A percentile compares a stretch with the other conserved stretches of the same genome.
Conservation (phyloP, 2,888 invertebrate genomes). For the Athetis lepigone region DNA sequence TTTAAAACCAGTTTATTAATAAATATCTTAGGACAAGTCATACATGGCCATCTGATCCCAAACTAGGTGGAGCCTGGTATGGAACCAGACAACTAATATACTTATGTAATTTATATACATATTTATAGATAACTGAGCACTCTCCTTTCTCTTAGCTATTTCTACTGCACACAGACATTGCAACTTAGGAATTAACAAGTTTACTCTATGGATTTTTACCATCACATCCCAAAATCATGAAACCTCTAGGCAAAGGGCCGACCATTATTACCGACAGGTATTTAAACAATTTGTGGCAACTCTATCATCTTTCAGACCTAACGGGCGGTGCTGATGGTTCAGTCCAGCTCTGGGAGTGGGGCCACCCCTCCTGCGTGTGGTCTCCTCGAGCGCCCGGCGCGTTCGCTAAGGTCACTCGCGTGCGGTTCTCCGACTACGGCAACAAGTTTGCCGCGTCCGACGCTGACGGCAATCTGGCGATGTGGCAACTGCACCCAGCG, state of each 20-base stretch:
- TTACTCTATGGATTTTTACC: no score
- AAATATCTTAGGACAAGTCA: no score
- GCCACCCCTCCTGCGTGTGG: constrained; percentile 97
- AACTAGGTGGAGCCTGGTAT: no score
- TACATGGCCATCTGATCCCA: no score
- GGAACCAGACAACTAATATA: no score
- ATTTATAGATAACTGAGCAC: no score
- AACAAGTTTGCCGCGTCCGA: constrained; percentile 99
- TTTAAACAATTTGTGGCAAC: not conserved
- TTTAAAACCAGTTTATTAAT: no score
- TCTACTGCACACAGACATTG: no score
- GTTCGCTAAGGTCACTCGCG: constrained; percentile 98
- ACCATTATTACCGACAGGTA: not conserved
- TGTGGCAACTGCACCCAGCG: constrained; percentile 97
- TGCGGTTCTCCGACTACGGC: constrained; percentile 98
- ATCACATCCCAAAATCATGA: not conserved
- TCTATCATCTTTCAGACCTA: constrained; percentile 91
- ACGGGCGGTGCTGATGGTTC: constrained; percentile 99
- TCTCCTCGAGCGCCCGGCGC: constrained; percentile 98
- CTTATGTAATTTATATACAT: no score
- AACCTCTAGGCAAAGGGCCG: no score
- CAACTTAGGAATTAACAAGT: no score
- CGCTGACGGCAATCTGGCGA: constrained; percentile 98
- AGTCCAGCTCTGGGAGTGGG: constrained; percentile 99
- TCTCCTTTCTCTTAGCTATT: no score